Evolutionary conservation across 2,888 invertebrate species (phyloP).

Genomic region (Drosophila buzzatii): DNA sequence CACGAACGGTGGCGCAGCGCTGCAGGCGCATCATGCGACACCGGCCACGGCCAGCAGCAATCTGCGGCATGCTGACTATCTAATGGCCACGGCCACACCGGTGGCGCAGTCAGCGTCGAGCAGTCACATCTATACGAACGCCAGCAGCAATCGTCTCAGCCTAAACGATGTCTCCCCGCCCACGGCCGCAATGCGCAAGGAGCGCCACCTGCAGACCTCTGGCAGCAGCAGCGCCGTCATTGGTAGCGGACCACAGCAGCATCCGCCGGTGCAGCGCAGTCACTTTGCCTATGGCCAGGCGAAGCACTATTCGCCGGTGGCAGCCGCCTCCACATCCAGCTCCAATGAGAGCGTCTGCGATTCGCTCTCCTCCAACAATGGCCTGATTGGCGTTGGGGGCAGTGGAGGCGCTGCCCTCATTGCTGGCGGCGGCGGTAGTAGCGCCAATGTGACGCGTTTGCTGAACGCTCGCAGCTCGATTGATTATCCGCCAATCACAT

Average conservation of each 20-base stretch:
- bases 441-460: slow-evolving; percentile 60
- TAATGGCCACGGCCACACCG: slow-evolving; percentile 81
- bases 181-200: slow-evolving; percentile 80
- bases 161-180: slow-evolving; percentile 83
- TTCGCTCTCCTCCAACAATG: slow-evolving; percentile 87
- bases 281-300: slow-evolving; percentile 81
- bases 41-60: slow-evolving; percentile 79
- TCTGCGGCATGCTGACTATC: slow-evolving; percentile 81
- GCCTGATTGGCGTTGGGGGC: slow-evolving; percentile 82
- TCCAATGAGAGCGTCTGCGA: slow-evolving; percentile 94
- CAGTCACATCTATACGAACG: slow-evolving; percentile 71
- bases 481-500: slow-evolving; percentile 81
- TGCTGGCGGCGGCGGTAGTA: slow-evolving; percentile 28
- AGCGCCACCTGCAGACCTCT: slow-evolving; percentile 70
- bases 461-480: slow-evolving; percentile 76
- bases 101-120: slow-evolving; percentile 74
- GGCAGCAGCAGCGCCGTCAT: slow-evolving; percentile 49
- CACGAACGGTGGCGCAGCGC: slow-evolving; percentile 69
- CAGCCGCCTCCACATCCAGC: slow-evolving; percentile 89
- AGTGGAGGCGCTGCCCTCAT: slow-evolving; percentile 32
- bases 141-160: slow-evolving; percentile 75
- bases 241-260: slow-evolving; percentile 70
- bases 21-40: slow-evolving; percentile 83
- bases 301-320: slow-evolving; percentile 83
- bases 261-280: slow-evolving; percentile 78